phyloP scores from a whole-genome alignment of 2,797 vertebrate genomes.

The Aulostomus chinensis region DNA sequence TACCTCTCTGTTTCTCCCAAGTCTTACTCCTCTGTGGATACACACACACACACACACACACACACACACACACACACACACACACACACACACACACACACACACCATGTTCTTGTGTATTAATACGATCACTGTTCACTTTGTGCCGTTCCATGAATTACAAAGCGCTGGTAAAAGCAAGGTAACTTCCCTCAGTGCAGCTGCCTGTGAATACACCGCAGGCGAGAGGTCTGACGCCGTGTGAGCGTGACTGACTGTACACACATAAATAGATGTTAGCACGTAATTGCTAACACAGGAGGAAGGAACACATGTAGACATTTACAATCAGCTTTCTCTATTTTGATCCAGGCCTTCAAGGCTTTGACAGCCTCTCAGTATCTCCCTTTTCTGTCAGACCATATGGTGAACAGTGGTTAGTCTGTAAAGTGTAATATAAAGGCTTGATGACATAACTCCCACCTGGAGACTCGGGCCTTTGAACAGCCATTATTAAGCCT shows the following conservation, averaged over 20 bases:
- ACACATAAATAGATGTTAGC: slow-evolving; percentile 31
- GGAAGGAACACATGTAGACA: slow-evolving; percentile 53
- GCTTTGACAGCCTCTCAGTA: slow-evolving; percentile 51
- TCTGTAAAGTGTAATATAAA: slow-evolving; percentile 60
- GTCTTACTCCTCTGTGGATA: too few species aligned
- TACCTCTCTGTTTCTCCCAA: too few species aligned
- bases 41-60: neutral
- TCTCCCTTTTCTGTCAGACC: slow-evolving; percentile 37
- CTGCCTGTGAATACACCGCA: slow-evolving; percentile 62
- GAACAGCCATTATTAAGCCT: slow-evolving; percentile 62
- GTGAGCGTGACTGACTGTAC: slow-evolving; percentile 27
- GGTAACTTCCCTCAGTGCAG: slow-evolving; percentile 31
- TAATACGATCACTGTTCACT: too few species aligned
- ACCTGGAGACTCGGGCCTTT: slow-evolving; percentile 63
- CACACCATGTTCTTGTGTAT: too few species aligned
- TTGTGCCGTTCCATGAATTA: slow-evolving; percentile 53
- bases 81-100: neutral
- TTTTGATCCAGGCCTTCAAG: slow-evolving; percentile 50
- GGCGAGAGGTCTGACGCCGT: slow-evolving; percentile 33
- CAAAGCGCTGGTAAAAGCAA: slow-evolving; percentile 34
- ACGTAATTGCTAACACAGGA: slow-evolving; percentile 50
- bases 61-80: neutral
- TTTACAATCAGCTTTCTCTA: slow-evolving; percentile 61
- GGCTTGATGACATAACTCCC: slow-evolving; percentile 66
- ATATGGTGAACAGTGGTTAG: slow-evolving; percentile 55